A percentile compares a stretch with the other conserved stretches of the same genome.
Evolutionary conservation across 2,797 vertebrate species (phyloP).

Genomic region (Siniperca obscura): DNA sequence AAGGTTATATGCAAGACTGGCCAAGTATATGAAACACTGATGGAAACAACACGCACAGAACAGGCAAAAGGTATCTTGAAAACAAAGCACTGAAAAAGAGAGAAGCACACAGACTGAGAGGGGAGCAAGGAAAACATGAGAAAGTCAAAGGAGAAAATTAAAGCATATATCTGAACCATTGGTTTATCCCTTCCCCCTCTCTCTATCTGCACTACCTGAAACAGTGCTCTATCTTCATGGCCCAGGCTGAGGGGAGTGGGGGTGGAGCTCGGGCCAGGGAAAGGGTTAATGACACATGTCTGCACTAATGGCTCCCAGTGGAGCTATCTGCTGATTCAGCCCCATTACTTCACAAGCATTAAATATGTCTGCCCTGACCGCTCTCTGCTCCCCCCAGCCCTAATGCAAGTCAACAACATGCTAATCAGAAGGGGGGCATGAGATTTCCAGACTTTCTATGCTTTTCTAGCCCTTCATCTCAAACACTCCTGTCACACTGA

Average conservation of each 20-base stretch:
- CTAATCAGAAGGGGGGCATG: constrained; percentile 84
- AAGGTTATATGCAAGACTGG: constrained; percentile 5
- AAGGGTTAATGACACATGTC: constrained; percentile 90
- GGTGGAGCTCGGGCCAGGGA: constrained; percentile 78
- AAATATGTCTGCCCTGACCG: constrained; percentile 89
- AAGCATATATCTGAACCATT: constrained; percentile 36
- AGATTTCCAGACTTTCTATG: constrained; percentile 69
- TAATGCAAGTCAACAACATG: constrained; percentile 85
- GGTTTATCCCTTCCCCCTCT: constrained; percentile 34
- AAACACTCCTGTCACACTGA: constrained; percentile 51
- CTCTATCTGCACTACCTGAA: constrained; percentile 56
- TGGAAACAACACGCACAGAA: constrained; percentile 14
- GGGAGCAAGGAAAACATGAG: constrained; percentile 10
- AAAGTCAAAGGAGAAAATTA: constrained; percentile 34
- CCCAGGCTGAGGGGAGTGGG: constrained; percentile 23
- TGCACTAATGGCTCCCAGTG: constrained; percentile 88
- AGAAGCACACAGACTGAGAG: not conserved
- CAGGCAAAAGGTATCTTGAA: not conserved
- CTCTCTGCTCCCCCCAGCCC: constrained; percentile 76
- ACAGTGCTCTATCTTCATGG: constrained; percentile 45
- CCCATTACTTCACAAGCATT: constrained; percentile 90
- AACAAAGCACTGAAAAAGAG: constrained; percentile 25
- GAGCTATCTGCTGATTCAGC: constrained; percentile 92
- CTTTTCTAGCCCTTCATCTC: constrained; percentile 57
- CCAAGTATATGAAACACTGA: constrained; percentile 6